A percentile compares a stretch with the other conserved stretches of the same genome.
Evolutionary conservation across 2,797 vertebrate genomes (phyloP).

Genomic region (Enoplosus armatus): DNA sequence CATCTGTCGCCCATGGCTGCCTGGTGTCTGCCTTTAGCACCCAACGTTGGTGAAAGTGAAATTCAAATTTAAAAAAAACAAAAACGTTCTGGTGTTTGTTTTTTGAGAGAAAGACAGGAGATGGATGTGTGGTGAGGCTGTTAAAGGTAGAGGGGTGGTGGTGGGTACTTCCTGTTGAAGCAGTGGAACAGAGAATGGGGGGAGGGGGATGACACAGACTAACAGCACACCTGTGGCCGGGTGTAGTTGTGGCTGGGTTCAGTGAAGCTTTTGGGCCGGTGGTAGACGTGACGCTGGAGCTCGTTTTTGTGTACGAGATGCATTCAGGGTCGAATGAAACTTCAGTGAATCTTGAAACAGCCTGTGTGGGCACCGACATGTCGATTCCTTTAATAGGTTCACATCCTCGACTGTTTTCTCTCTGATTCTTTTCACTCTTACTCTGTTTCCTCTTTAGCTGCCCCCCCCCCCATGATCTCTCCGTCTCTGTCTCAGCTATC

Average conservation of each 20-base stretch:
- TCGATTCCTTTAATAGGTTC: slow-evolving; percentile 14
- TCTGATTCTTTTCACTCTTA: background rate
- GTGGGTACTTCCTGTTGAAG: slow-evolving; percentile 70
- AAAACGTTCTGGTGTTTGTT: slow-evolving; percentile 45
- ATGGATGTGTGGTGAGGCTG: slow-evolving; percentile 44
- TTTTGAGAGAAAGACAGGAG: slow-evolving; percentile 49
- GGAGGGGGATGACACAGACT: slow-evolving; percentile 14
- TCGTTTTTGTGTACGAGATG: slow-evolving; percentile 18
- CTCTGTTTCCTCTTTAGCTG: slow-evolving; percentile 22
- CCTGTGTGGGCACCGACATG: background rate
- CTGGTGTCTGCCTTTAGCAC: slow-evolving; percentile 59
- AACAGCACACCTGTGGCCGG: slow-evolving; percentile 63
- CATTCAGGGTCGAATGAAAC: slow-evolving; percentile 11
- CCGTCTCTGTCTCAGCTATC: background rate
- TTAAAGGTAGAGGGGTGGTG: background rate
- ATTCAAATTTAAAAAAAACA: too few relatives aligned
- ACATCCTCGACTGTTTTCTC: slow-evolving; percentile 10
- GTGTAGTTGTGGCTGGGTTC: slow-evolving; percentile 33
- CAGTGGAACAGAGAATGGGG: slow-evolving; percentile 32
- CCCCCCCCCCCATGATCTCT: slow-evolving; percentile 21
- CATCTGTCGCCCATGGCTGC: slow-evolving; percentile 53
- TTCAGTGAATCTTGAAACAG: slow-evolving; percentile 16
- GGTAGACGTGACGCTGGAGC: background rate
- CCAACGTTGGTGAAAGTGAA: slow-evolving; percentile 26
- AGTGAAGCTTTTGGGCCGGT: slow-evolving; percentile 39